phyloP scores from a whole-genome alignment of 2,113 vertebrate species.

The Halichoeres trimaculatus region DNA sequence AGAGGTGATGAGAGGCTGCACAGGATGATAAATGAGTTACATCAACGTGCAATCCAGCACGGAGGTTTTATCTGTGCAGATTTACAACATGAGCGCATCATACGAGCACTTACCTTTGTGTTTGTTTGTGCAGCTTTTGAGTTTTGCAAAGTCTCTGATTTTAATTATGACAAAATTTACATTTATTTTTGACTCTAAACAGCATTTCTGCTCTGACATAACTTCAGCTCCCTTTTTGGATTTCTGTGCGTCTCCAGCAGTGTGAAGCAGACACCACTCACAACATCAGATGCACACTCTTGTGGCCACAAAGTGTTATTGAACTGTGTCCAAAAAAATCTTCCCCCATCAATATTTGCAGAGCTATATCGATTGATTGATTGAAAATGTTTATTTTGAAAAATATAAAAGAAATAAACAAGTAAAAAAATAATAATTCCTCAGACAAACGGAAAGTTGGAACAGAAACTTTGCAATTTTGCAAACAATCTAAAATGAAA shows the following conservation, averaged over 20 bases:
- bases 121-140: not conserved
- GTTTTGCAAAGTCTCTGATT: not conserved
- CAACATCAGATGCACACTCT: slow-evolving; percentile 38
- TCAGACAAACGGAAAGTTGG: too few relatives aligned
- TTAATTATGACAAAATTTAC: not conserved
- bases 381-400: too few relatives aligned
- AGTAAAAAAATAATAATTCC: too few relatives aligned
- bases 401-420: too few relatives aligned
- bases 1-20: slow-evolving; percentile 8
- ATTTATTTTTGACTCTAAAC: not conserved
- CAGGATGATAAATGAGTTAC: slow-evolving; percentile 17
- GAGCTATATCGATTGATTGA: not conserved
- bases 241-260: not conserved
- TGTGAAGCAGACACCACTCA: too few relatives aligned
- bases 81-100: not conserved
- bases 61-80: not conserved
- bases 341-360: not conserved
- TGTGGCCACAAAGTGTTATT: slow-evolving; percentile 39
- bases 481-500: too few relatives aligned
- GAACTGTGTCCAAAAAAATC: not conserved
- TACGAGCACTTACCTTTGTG: not conserved
- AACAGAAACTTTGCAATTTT: too few relatives aligned
- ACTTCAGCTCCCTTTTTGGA: not conserved
- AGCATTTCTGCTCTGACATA: not conserved
- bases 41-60: not conserved